phyloP scores from a whole-genome alignment of 2,113 vertebrate species.

The Podiceps cristatus region DNA sequence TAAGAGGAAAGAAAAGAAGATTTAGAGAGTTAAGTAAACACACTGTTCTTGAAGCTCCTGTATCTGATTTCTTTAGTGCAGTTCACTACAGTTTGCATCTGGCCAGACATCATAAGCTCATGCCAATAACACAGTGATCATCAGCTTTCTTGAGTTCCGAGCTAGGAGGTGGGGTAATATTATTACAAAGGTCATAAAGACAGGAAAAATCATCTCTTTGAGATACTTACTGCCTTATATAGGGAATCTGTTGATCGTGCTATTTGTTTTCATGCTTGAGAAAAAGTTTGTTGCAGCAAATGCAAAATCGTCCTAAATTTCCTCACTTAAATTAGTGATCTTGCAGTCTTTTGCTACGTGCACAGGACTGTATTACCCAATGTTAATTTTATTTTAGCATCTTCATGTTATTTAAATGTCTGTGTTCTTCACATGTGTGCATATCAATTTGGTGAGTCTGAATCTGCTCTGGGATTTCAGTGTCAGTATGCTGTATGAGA shows the following conservation, averaged over 20 bases:
- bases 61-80: background rate
- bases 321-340: background rate
- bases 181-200: background rate
- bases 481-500: background rate
- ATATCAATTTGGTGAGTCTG: background rate
- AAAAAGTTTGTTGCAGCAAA: background rate
- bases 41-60: background rate
- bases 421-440: background rate
- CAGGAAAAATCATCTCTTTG: background rate
- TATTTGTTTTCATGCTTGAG: background rate
- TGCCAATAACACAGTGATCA: background rate
- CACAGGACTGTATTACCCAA: background rate
- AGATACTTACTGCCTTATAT: background rate
- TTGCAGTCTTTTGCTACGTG: background rate
- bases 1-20: background rate
- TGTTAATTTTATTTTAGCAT: background rate
- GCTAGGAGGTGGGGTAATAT: background rate
- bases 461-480: background rate
- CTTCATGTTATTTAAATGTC: background rate
- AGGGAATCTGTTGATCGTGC: background rate
- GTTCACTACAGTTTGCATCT: background rate
- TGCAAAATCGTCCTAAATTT: background rate
- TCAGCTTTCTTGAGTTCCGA: background rate
- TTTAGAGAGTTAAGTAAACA: background rate
- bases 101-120: background rate